Evolutionary conservation across 2,113 vertebrate species (phyloP).

Genomic region (Heterotis niloticus): DNA sequence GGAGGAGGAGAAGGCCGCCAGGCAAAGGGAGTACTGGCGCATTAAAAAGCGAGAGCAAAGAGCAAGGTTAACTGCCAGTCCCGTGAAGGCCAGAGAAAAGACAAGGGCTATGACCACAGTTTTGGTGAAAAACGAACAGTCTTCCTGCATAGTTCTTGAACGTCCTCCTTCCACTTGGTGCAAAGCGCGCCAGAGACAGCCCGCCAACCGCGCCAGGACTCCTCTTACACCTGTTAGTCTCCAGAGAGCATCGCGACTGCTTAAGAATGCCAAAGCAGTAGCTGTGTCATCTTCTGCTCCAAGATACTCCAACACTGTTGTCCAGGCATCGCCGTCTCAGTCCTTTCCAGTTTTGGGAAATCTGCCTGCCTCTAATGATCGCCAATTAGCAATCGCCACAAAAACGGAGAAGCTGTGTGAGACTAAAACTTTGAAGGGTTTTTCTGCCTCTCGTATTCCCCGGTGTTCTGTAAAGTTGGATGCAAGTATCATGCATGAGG

Average conservation of each 20-base stretch:
- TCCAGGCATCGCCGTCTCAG: slow-evolving; percentile 36
- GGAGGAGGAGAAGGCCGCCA: slow-evolving; percentile 61
- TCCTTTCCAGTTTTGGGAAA: slow-evolving; percentile 14
- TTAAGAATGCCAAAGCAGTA: slow-evolving; percentile 24
- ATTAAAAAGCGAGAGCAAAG: slow-evolving; percentile 69
- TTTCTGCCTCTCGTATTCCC: not conserved
- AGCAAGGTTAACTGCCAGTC: slow-evolving; percentile 55
- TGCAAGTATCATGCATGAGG: slow-evolving; percentile 20
- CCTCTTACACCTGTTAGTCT: slow-evolving; percentile 23
- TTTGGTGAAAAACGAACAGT: slow-evolving; percentile 27
- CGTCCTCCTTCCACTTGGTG: slow-evolving; percentile 29
- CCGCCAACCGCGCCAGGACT: slow-evolving; percentile 21
- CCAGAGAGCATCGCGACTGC: slow-evolving; percentile 21
- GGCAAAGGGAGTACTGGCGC: slow-evolving; percentile 65
- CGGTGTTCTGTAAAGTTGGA: not conserved
- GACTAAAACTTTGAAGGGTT: not conserved
- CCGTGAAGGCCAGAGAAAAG: slow-evolving; percentile 47
- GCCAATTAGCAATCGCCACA: slow-evolving; percentile 24
- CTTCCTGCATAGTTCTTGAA: slow-evolving; percentile 20
- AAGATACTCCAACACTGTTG: not conserved
- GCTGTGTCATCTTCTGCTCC: slow-evolving; percentile 13
- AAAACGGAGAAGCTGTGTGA: slow-evolving; percentile 29
- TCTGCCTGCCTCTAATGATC: slow-evolving; percentile 2
- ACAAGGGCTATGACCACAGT: slow-evolving; percentile 22
- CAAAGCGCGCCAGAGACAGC: slow-evolving; percentile 32